Conservation (phyloP, 2,113 vertebrate genomes). For the Rhineura floridana region DNA sequence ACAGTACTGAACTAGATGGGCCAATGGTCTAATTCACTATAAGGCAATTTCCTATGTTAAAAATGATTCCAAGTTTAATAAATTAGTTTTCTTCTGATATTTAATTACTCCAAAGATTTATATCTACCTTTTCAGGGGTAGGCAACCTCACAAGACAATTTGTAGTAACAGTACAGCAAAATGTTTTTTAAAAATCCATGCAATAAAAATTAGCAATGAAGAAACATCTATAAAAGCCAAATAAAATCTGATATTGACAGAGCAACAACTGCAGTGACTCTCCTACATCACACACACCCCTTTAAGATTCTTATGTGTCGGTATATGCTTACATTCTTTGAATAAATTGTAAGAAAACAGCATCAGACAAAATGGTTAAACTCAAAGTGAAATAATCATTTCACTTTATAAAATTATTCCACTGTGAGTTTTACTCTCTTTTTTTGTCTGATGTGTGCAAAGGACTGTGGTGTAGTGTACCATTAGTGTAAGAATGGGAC, state of each 20-base stretch:
- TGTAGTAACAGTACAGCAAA: not conserved
- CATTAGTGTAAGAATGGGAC: too few species aligned
- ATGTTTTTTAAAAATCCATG: not conserved
- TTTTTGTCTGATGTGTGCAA: not conserved
- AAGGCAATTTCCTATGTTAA: not conserved
- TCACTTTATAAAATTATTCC: not conserved
- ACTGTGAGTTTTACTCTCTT: not conserved
- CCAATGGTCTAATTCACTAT: too few species aligned
- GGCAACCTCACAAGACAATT: not conserved
- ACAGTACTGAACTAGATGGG: too few species aligned
- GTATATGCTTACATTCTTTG: not conserved
- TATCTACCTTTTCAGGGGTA: not conserved
- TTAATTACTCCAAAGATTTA: too few species aligned
- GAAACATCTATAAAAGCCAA: not conserved
- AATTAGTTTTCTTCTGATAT: not conserved
- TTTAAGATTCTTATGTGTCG: not conserved
- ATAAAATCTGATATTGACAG: not conserved
- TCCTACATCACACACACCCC: not conserved
- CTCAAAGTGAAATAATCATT: too few species aligned
- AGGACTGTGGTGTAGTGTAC: too few species aligned
- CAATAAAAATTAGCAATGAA: not conserved
- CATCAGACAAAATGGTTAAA: too few species aligned
- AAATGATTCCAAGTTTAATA: not conserved
- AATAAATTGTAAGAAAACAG: too few species aligned
- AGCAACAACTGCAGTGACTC: not conserved